phyloP scores from a whole-genome alignment of 2,113 vertebrate genomes.

The Oreotrochilus melanogaster region DNA sequence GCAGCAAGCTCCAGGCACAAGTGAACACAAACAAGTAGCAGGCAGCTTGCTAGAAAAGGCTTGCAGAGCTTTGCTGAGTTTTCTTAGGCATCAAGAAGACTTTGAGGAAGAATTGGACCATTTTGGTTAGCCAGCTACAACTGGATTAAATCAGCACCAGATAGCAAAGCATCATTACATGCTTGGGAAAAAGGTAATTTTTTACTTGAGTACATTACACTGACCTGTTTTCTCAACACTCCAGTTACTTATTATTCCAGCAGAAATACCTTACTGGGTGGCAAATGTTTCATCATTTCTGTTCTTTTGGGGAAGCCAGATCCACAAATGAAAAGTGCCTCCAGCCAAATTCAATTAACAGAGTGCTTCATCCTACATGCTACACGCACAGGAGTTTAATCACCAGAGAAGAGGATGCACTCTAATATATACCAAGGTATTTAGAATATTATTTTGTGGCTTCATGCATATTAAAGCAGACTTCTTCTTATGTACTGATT shows the following conservation, averaged over 20 bases:
- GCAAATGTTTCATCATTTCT: not conserved
- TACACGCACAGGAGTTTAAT: not conserved
- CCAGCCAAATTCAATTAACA: not conserved
- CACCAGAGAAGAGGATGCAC: not conserved
- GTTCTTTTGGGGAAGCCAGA: not conserved
- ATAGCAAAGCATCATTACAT: not conserved
- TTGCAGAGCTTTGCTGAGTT: not conserved
- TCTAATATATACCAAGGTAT: not conserved
- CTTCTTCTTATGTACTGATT: not conserved
- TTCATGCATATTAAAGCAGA: not conserved
- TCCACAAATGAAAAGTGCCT: not conserved
- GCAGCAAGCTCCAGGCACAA: not conserved
- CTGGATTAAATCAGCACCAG: not conserved
- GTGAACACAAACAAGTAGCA: not conserved
- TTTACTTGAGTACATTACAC: not conserved
- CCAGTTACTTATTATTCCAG: not conserved
- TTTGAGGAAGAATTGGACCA: not conserved
- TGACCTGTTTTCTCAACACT: not conserved
- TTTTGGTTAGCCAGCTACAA: not conserved
- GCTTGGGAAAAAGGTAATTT: not conserved
- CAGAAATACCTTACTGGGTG: not conserved
- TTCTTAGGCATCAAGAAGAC: not conserved
- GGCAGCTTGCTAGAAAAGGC: not conserved
- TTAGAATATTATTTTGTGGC: not conserved
- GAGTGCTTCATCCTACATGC: not conserved